Conservation (phyloP, 2,797 vertebrate species). For the Poliocrania exsul region DNA sequence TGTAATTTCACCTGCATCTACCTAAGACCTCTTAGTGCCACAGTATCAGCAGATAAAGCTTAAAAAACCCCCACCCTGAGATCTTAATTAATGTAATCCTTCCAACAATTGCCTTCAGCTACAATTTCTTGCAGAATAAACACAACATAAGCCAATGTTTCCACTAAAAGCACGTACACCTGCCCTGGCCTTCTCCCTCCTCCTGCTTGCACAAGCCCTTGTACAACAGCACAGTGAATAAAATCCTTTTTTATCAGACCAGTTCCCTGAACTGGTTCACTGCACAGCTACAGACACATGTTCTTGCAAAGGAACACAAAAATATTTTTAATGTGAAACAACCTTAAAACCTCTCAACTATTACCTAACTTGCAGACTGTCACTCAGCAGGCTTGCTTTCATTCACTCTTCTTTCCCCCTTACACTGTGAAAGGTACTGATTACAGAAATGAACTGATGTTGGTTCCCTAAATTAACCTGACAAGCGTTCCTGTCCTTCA, state of each 20-base stretch:
- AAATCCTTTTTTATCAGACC: background rate
- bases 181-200: background rate
- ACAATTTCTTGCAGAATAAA: background rate
- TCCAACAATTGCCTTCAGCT: background rate
- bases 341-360: background rate
- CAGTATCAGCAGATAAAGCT: background rate
- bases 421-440: background rate
- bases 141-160: background rate
- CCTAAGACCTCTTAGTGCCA: background rate
- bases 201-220: background rate
- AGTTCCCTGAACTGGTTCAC: background rate
- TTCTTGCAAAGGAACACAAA: background rate
- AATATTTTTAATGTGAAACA: background rate
- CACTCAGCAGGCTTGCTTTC: background rate
- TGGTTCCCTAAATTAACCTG: background rate
- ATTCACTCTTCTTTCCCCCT: background rate
- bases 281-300: background rate
- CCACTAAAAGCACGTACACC: background rate
- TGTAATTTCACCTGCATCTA: background rate
- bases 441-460: background rate
- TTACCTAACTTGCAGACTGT: background rate
- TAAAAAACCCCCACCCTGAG: background rate
- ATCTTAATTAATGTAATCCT: background rate
- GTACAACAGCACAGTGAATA: background rate
- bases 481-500: background rate